phyloP scores from a whole-genome alignment of 2,113 vertebrate genomes.

The Sander lucioperca region DNA sequence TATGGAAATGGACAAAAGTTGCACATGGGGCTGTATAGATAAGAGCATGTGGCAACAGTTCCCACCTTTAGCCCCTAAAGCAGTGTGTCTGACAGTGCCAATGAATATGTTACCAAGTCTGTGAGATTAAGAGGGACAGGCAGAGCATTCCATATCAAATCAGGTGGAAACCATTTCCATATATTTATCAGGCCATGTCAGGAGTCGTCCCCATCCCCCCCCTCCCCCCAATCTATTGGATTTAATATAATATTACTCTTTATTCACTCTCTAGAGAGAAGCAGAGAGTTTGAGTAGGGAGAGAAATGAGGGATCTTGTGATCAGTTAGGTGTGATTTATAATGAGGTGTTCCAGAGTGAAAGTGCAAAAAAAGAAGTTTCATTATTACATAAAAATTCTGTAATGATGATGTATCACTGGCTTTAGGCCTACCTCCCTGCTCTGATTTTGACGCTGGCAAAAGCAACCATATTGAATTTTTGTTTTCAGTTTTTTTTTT shows the following conservation, averaged over 20 bases:
- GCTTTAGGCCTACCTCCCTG: conserved; percentile 46
- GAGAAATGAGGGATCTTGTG: conserved; percentile 54
- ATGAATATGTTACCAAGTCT: conserved; percentile 75
- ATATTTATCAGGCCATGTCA: conserved; percentile 79
- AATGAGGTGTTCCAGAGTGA: conserved; percentile 55
- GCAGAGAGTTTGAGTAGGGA: conserved; percentile 48
- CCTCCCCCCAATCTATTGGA: neutral
- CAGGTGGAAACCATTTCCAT: conserved; percentile 78
- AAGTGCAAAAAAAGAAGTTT: conserved; percentile 56
- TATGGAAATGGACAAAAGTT: conserved; percentile 56
- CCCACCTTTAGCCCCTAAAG: conserved; percentile 59
- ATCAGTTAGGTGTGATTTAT: conserved; percentile 64
- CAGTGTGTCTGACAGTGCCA: conserved; percentile 67
- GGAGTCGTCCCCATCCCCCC: neutral
- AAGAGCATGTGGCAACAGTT: conserved; percentile 44
- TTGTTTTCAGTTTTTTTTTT: too few species aligned
- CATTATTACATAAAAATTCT: conserved; percentile 33
- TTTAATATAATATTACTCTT: conserved; percentile 58
- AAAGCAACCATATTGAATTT: conserved; percentile 60
- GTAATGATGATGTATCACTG: conserved; percentile 71
- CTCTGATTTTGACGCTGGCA: conserved; percentile 49
- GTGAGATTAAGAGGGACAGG: conserved; percentile 79
- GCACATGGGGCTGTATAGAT: conserved; percentile 58
- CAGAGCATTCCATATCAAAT: conserved; percentile 75
- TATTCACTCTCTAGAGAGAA: conserved; percentile 39